These are phyloP conservation scores for Drosophila lini DNA, from an alignment of 1,140 invertebrate genomes.

Conservation along the genomic window DNA sequence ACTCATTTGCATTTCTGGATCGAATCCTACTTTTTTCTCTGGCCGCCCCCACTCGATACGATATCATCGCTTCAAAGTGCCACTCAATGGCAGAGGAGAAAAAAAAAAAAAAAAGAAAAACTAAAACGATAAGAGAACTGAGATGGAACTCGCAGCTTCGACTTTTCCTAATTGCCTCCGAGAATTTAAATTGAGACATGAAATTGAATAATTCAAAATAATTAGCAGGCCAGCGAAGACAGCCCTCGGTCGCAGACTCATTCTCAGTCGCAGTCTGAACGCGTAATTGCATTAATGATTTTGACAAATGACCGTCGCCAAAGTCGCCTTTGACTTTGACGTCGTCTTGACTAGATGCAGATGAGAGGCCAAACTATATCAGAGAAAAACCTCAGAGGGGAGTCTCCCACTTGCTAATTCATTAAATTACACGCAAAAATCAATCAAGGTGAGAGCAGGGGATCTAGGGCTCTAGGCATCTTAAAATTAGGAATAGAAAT, in stretches of 20 bases:
- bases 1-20: conserved; percentile 74
- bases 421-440: conserved; percentile 22
- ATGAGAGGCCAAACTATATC: conserved; percentile 33
- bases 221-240: conserved; percentile 62
- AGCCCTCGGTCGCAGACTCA: conserved; percentile 23
- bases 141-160: conserved; percentile 40
- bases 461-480: background rate
- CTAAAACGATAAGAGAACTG: conserved; percentile 61
- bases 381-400: background rate
- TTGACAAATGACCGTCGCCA: conserved; percentile 78
- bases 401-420: conserved; percentile 1
- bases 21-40: background rate
- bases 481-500: background rate
- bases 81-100: conserved; percentile 54
- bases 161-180: conserved; percentile 73
- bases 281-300: conserved; percentile 83
- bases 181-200: conserved; percentile 82
- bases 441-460: conserved; percentile 38
- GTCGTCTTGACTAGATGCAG: conserved; percentile 23
- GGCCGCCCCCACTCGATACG: background rate
- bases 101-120: conserved; percentile 50
- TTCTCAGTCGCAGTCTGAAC: conserved; percentile 41
- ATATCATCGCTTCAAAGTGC: conserved; percentile 71
- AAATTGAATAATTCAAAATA: conserved; percentile 84
- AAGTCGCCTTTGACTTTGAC: conserved; percentile 63